phyloP scores from a whole-genome alignment of 2,113 vertebrate species.

The Dascyllus trimaculatus region DNA sequence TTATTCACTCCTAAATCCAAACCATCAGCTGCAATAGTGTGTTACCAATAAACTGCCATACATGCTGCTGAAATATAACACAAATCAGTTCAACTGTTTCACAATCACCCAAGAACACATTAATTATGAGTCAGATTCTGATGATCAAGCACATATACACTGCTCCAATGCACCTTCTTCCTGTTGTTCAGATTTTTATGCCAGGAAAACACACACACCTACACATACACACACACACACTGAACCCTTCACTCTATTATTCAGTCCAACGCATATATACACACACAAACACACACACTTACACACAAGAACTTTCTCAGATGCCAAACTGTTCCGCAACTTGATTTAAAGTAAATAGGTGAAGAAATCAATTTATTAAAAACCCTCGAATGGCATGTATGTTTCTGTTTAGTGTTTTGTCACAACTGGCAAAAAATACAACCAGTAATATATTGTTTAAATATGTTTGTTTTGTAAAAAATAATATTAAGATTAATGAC shows the following conservation, averaged over 20 bases:
- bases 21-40: not conserved
- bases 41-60: constrained; percentile 28
- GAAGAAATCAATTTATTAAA: constrained; percentile 58
- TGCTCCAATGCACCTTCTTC: constrained; percentile 23
- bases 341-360: constrained; percentile 48
- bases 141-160: constrained; percentile 59
- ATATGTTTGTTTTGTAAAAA: constrained; percentile 83
- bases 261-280: constrained; percentile 15
- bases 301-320: constrained; percentile 47
- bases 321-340: constrained; percentile 61
- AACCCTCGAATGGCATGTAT: constrained; percentile 55
- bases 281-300: constrained; percentile 37
- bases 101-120: constrained; percentile 28
- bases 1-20: constrained; percentile 5
- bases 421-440: constrained; percentile 58
- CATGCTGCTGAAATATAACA: constrained; percentile 48
- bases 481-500: constrained; percentile 76
- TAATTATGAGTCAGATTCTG: constrained; percentile 39
- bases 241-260: not conserved
- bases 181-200: constrained; percentile 20
- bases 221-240: constrained; percentile 31
- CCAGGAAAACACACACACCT: constrained; percentile 19
- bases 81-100: constrained; percentile 31
- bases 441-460: constrained; percentile 75
- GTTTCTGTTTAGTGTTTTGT: constrained; percentile 64